Evolutionary conservation across 2,797 vertebrate species (phyloP).

Genomic region (Morelia viridis): DNA sequence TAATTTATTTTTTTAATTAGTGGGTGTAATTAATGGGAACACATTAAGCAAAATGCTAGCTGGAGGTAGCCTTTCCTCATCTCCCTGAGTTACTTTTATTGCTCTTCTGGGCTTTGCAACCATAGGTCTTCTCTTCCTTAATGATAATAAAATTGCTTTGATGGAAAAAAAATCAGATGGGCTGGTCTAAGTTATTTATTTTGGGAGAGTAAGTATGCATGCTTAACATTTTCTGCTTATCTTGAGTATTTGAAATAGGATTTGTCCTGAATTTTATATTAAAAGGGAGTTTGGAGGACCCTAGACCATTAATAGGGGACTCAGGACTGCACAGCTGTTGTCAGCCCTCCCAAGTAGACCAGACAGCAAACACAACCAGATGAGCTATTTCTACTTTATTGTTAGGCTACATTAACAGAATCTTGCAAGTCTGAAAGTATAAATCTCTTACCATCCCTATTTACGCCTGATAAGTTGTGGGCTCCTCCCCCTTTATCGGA

Average conservation of each 20-base stretch:
- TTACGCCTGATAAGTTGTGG: too few relatives aligned
- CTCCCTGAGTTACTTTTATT: conserved; percentile 37
- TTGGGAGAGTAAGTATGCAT: not conserved
- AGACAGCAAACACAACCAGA: too few relatives aligned
- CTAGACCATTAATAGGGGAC: not conserved
- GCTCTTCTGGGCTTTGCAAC: conserved; percentile 28
- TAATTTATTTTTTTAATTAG: conserved; percentile 54
- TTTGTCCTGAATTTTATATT: not conserved
- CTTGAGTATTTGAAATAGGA: conserved; percentile 5
- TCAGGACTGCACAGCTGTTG: too few relatives aligned
- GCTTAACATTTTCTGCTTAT: not conserved
- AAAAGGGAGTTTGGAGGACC: not conserved
- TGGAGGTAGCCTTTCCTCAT: conserved; percentile 32
- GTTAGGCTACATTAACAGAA: too few relatives aligned
- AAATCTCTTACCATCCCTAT: too few relatives aligned
- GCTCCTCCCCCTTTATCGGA: too few relatives aligned
- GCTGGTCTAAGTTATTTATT: not conserved
- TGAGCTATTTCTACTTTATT: too few relatives aligned
- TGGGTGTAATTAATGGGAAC: conserved; percentile 43
- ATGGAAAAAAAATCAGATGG: conserved; percentile 48
- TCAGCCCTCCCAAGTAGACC: too few relatives aligned
- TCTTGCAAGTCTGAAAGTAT: too few relatives aligned
- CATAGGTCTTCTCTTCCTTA: conserved; percentile 50
- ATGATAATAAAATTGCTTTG: conserved; percentile 44
- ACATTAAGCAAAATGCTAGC: conserved; percentile 33